A percentile compares a stretch with the other conserved stretches of the same genome.
phyloP scores from a whole-genome alignment of 2,113 vertebrate genomes.

The Eolophus roseicapilla region DNA sequence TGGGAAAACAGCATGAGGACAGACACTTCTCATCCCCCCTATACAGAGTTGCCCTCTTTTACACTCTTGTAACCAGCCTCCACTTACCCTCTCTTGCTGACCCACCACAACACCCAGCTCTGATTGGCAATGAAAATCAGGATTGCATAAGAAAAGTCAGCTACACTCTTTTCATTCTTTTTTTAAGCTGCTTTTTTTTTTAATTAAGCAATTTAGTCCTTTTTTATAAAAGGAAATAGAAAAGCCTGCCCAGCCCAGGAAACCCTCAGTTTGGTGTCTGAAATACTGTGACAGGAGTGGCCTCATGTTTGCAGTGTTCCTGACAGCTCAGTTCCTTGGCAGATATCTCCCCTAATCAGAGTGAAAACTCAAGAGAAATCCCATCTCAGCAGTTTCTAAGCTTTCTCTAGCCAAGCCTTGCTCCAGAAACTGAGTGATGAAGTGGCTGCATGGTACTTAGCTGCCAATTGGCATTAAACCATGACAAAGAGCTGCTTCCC shows the following conservation, averaged over 20 bases:
- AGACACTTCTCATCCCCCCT: too few relatives aligned
- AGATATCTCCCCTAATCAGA: rapidly evolving
- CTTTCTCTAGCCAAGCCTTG: background rate
- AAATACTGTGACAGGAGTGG: background rate
- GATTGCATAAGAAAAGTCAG: background rate
- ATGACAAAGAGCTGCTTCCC: background rate
- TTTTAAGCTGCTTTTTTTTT: background rate
- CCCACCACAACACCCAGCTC: rapidly evolving
- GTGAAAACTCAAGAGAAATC: background rate
- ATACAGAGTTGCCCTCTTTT: rapidly evolving
- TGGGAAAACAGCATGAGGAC: background rate
- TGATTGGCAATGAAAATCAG: background rate
- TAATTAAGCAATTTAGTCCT: background rate
- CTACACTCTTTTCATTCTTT: background rate
- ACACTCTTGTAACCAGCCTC: background rate
- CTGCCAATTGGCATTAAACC: background rate
- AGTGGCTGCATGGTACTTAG: background rate
- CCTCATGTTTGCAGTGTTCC: background rate
- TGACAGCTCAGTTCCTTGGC: background rate
- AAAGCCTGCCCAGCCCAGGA: background rate
- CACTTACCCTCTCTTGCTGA: too few relatives aligned
- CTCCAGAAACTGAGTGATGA: background rate
- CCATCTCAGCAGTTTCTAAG: background rate
- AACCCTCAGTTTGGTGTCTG: background rate
- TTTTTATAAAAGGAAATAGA: background rate